Evolutionary conservation across 2,797 vertebrate genomes (phyloP), one percentile per base, ranked within the genome.

Genomic region (Alcedo atthis): DNA sequence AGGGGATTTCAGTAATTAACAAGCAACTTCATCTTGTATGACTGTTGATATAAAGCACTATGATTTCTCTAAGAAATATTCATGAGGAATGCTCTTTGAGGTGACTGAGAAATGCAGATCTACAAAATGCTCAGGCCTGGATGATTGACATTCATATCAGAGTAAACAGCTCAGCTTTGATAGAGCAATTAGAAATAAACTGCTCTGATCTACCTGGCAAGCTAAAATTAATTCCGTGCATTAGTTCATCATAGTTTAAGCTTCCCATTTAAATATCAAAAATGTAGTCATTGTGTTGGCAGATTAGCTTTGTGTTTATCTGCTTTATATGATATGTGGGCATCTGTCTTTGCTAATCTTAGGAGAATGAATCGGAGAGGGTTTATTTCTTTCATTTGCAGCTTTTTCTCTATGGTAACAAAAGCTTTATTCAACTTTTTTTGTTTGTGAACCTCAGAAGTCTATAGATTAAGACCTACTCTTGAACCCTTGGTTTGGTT

Each of bases 291-390:
- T 87, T 92, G 68, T 92, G 85, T 94, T 76, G 96, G 57, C 48
- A 81, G 74, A 93, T 90, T 85, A 61, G 77, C 48, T 92, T 81
- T 92, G 42, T 54, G 69, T 93, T 94, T 96, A 68, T 93, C 76
- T 74, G n/a, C n/a, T 81, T 89, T 90, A 49, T 67, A 6, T 93
- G 81, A 49, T 86, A 46, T 17, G 45, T 89, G 82, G 90, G 46
- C 82, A 92, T 96, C 78, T 95, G 79, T 91, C 82, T 90, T 91
- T 86, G 71, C 62, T 97, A 81, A 95, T 90, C 81, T 95, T 76
- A 80, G 49, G 63, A 83, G 77, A 94, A 95, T 37, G 24, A 77
- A 42, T 93, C 49, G 62, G 45, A 66, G 76, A 54, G 57, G 51
- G 25, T 61, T 94, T 92, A 43, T 89, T 95, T 89, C 30, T 92